Base-by-base conservation (phyloP, 2,113 vertebrate genomes). In the Limnothrissa miodon region DNA sequence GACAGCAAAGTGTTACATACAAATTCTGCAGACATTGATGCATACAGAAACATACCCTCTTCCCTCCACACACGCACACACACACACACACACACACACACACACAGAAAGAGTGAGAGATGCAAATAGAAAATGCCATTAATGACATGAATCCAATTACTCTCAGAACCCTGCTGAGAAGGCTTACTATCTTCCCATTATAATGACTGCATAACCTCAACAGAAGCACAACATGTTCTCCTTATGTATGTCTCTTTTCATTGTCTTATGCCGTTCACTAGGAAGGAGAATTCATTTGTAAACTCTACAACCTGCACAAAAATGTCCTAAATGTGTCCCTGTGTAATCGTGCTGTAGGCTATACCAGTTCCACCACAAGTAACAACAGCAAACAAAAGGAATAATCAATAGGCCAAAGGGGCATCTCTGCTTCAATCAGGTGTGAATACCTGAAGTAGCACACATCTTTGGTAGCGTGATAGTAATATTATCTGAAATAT, bases 61-160 rank as follows among this genome's bases (percentile, higher is more conserved):
- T 15, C 21, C 17, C 21, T 19, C 21, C 17, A 19, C 17, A 2
- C 15, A 21, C 17, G 8, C 1, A 51, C 17, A 19, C 62, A 33
- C 62, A 74, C 66, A 39, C 66, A 74, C 66, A 70, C 62, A 70
- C 62, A 36, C 62, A 70, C 62, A 36, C 66, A 74, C 66, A 74
- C 25, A 74, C 25, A 13, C 29, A 33, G 29, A 74, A 23, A 62
- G 25, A 25, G n/a, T 11, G n/a, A 62, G 6, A 62, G n/a, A 62
- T 9, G 10, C 66, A 74, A 74, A 74, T 74, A 33, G 33, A 74
- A 74, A 74, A 74, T 74, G 8, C 0, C 3, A 10, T 74, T 74
- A 74, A 74, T 74, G 66, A 74, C 66, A 74, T 74, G 33, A 74
- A 74, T 74, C 29, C 33, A 74, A 74, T 74, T 74, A 74, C 29